These are phyloP conservation scores for Cinara cedri DNA, from an alignment of 2,888 invertebrate genomes.

Conservation along the genomic window DNA sequence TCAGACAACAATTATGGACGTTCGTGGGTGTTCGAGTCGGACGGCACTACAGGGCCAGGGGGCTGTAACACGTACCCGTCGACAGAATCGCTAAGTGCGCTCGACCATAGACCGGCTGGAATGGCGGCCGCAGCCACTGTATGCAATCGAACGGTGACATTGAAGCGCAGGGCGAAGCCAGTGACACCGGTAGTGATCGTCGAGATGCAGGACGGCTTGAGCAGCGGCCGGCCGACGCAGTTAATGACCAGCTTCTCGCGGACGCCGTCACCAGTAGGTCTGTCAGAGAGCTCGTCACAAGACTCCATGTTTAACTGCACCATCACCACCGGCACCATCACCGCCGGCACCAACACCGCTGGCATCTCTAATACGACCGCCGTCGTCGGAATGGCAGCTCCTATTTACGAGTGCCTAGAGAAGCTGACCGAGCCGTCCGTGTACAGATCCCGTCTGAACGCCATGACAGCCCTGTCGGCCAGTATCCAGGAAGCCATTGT, in stretches of 20 bases:
- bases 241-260: slow-evolving; percentile 66
- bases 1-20: slow-evolving; percentile 64
- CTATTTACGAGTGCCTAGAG: slow-evolving; percentile 65
- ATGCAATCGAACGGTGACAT: slow-evolving; percentile 60
- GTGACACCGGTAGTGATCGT: slow-evolving; percentile 58
- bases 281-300: slow-evolving; percentile 63
- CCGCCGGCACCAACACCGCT: slow-evolving; percentile 48
- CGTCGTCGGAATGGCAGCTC: slow-evolving; percentile 46
- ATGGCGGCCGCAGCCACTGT: slow-evolving; percentile 58
- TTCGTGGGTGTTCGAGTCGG: slow-evolving; percentile 67
- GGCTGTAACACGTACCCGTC: slow-evolving; percentile 43
- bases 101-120: slow-evolving; percentile 47
- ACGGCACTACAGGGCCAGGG: slow-evolving; percentile 56
- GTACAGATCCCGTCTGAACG: slow-evolving; percentile 63
- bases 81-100: slow-evolving; percentile 46
- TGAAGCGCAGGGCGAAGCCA: slow-evolving; percentile 58
- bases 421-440: slow-evolving; percentile 64
- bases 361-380: slow-evolving; percentile 62
- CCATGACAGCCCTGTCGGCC: slow-evolving; percentile 52
- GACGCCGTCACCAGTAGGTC: slow-evolving; percentile 64
- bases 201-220: slow-evolving; percentile 61
- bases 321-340: slow-evolving; percentile 46
- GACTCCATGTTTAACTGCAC: slow-evolving; percentile 62
- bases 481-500: slow-evolving; percentile 28
- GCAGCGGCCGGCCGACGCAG: slow-evolving; percentile 64